phyloP scores from a whole-genome alignment of 2,888 invertebrate species.

The Eilema depressum region DNA sequence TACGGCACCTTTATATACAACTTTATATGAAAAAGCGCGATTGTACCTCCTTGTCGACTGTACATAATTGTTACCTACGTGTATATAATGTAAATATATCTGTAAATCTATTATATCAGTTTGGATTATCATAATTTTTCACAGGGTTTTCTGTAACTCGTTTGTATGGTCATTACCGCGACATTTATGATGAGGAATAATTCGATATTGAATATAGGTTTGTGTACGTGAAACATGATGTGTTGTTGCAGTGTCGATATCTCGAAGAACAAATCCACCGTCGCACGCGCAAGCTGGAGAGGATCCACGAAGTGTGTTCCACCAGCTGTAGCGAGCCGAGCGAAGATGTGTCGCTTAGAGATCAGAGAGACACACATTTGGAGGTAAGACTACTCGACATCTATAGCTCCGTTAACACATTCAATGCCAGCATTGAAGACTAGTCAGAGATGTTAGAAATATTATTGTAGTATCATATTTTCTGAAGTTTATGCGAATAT shows the following conservation, averaged over 20 bases:
- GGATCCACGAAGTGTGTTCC: constrained; percentile 89
- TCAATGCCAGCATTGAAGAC: no score
- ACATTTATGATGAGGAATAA: neutral
- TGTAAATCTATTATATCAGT: neutral
- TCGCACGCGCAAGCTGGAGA: constrained; percentile 91
- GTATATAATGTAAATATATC: neutral
- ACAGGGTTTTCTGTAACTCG: no score
- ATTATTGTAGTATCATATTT: no score
- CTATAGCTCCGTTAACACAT: no score
- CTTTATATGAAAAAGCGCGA: no score
- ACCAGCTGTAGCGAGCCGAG: constrained; percentile 92
- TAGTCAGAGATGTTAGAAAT: no score
- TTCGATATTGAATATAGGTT: neutral
- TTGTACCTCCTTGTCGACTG: no score
- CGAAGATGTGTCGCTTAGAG: constrained; percentile 92
- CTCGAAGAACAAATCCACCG: constrained; percentile 90
- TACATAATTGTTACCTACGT: neutral
- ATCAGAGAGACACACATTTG: constrained; percentile 56
- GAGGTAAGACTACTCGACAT: constrained; percentile 41
- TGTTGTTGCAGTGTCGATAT: constrained; percentile 71
- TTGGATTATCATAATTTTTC: no score
- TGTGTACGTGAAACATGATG: neutral
- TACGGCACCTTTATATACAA: no score
- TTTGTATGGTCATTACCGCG: no score
- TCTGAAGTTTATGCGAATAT: no score